Conservation (phyloP, 2,888 invertebrate genomes). For the Drosophila infuscata region DNA sequence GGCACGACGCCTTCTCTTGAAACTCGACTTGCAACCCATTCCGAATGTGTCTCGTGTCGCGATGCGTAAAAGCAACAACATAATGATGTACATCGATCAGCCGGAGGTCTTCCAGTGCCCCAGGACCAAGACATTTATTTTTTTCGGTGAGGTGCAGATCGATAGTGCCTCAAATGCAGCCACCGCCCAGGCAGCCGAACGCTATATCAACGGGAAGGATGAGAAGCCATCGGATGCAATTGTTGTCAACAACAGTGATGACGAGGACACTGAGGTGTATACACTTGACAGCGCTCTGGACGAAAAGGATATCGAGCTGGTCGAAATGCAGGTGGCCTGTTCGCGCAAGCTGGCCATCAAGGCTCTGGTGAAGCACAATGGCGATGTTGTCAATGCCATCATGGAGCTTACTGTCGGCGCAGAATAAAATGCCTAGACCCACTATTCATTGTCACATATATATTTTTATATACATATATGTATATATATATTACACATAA, state of each 20-base stretch:
- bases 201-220: slow-evolving; percentile 29
- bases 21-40: slow-evolving; percentile 54
- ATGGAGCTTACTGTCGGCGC: slow-evolving; percentile 57
- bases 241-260: neutral
- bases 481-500: neutral
- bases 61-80: slow-evolving; percentile 63
- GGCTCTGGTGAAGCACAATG: slow-evolving; percentile 50
- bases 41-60: slow-evolving; percentile 58
- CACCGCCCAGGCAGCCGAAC: slow-evolving; percentile 54
- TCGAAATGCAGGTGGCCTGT: slow-evolving; percentile 62
- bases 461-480: neutral
- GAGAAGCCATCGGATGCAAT: neutral
- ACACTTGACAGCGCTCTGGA: slow-evolving; percentile 34
- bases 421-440: neutral
- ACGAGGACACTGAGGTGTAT: neutral
- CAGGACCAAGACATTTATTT: slow-evolving; percentile 51
- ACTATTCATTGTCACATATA: no score
- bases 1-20: slow-evolving; percentile 63
- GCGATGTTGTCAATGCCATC: slow-evolving; percentile 72
- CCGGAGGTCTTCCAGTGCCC: slow-evolving; percentile 62
- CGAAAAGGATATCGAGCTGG: slow-evolving; percentile 63
- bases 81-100: slow-evolving; percentile 55
- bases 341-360: slow-evolving; percentile 56
- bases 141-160: slow-evolving; percentile 58
- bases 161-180: slow-evolving; percentile 53